Conservation (phyloP, 2,797 vertebrate species). For the Eurystomus glaucurus region DNA sequence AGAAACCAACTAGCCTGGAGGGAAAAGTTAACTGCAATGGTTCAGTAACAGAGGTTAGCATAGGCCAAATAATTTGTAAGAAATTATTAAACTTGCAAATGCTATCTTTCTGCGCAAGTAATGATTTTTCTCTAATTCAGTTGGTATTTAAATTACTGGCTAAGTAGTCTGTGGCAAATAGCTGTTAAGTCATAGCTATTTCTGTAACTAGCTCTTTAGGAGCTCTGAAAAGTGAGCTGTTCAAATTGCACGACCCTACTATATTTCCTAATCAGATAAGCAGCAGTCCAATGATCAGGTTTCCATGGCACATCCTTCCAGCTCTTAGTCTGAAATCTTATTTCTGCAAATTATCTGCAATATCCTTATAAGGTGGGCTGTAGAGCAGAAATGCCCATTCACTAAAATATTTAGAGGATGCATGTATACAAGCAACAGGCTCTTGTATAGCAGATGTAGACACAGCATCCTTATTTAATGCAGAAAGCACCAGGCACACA, state of each 20-base stretch:
- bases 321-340: neutral
- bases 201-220: neutral
- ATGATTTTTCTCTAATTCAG: slow-evolving; percentile 20
- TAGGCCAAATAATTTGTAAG: slow-evolving; percentile 5
- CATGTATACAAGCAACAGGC: neutral
- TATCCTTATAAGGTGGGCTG: neutral
- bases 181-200: slow-evolving; percentile 41
- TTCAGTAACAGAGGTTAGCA: neutral
- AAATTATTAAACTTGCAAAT: slow-evolving; percentile 43
- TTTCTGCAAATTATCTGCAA: neutral
- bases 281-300: fast-evolving
- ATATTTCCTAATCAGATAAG: neutral
- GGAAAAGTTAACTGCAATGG: neutral
- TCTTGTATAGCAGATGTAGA: neutral
- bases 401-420: neutral
- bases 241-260: neutral
- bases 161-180: slow-evolving; percentile 3
- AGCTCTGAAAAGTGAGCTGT: neutral
- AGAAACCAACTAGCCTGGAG: neutral
- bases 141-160: slow-evolving; percentile 8
- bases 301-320: fast-evolving
- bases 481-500: neutral
- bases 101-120: neutral
- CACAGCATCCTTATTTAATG: neutral
- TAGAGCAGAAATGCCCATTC: neutral